These are phyloP conservation scores for Olivierus martensii DNA, from an alignment of 1,140 invertebrate species.

Conservation along the genomic window DNA sequence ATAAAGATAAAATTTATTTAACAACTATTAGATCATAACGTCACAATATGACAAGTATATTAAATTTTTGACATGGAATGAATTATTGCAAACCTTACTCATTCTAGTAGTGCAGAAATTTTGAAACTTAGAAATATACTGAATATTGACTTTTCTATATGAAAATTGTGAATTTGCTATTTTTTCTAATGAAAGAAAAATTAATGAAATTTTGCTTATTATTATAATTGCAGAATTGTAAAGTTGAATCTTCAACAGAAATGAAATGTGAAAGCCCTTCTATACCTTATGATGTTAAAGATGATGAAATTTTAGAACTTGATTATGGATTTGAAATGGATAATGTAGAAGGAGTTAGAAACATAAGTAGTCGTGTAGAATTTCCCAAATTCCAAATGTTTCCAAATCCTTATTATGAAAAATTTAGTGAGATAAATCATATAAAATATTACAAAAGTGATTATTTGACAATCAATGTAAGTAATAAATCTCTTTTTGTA, in stretches of 20 bases:
- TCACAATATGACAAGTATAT: too few relatives aligned
- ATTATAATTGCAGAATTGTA: constrained; percentile 11
- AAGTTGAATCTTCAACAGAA: constrained; percentile 49
- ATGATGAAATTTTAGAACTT: constrained; percentile 37
- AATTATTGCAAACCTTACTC: too few relatives aligned
- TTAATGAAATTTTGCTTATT: too few relatives aligned
- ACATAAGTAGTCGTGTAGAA: constrained; percentile 44
- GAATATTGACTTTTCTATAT: too few relatives aligned
- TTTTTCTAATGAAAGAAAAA: too few relatives aligned
- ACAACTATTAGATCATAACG: too few relatives aligned
- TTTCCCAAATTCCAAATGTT: constrained; percentile 63
- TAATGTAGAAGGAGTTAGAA: constrained; percentile 67
- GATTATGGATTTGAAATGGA: constrained; percentile 94
- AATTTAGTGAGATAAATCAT: constrained; percentile 61
- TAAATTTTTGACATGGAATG: too few relatives aligned
- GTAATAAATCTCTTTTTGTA: constrained; percentile 20
- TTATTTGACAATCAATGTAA: constrained; percentile 84
- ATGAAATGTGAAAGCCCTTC: constrained; percentile 79
- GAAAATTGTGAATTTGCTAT: too few relatives aligned
- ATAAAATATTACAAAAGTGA: constrained; percentile 92
- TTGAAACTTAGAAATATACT: too few relatives aligned
- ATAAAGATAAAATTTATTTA: too few relatives aligned
- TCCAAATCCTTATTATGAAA: constrained; percentile 78
- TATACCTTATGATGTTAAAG: constrained; percentile 39
- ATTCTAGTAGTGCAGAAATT: too few relatives aligned